Conservation (phyloP, 2,113 vertebrate genomes). For the Numenius arquata region DNA sequence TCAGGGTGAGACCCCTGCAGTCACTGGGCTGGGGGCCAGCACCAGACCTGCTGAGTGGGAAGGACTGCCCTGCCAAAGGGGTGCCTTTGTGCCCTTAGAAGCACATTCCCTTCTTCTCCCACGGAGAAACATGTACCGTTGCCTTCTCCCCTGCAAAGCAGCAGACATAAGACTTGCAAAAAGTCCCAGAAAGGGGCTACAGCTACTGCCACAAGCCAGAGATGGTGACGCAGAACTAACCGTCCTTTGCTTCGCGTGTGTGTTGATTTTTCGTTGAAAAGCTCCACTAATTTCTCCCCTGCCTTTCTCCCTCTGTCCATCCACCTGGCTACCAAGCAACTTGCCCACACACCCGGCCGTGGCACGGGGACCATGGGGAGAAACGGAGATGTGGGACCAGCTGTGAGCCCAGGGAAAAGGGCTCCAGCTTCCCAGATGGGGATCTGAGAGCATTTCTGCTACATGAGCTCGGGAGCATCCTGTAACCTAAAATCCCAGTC, state of each 20-base stretch:
- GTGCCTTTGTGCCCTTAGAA: not conserved
- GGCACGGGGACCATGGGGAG: too few species aligned
- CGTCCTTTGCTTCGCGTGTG: not conserved
- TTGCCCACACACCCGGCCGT: fast-evolving
- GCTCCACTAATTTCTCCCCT: not conserved
- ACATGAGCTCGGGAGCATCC: not conserved
- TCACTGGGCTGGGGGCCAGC: fast-evolving
- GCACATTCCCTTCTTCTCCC: not conserved
- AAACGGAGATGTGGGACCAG: not conserved
- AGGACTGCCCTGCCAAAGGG: not conserved
- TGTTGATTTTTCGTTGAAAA: not conserved
- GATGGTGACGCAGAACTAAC: not conserved
- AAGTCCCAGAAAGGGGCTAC: not conserved
- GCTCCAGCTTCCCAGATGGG: not conserved
- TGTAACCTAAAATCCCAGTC: not conserved
- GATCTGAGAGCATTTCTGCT: not conserved
- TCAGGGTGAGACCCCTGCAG: not conserved
- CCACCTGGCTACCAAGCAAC: not conserved
- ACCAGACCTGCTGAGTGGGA: not conserved
- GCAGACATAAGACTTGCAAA: too few species aligned
- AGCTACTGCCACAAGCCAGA: not conserved
- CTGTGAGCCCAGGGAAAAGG: not conserved
- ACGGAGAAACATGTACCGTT: fast-evolving
- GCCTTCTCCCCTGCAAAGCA: not conserved
- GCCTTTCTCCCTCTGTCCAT: too few species aligned